A percentile compares a stretch with the other conserved stretches of the same genome.
Evolutionary conservation across 2,113 vertebrate genomes (phyloP).

Genomic region (Labeo catla): DNA sequence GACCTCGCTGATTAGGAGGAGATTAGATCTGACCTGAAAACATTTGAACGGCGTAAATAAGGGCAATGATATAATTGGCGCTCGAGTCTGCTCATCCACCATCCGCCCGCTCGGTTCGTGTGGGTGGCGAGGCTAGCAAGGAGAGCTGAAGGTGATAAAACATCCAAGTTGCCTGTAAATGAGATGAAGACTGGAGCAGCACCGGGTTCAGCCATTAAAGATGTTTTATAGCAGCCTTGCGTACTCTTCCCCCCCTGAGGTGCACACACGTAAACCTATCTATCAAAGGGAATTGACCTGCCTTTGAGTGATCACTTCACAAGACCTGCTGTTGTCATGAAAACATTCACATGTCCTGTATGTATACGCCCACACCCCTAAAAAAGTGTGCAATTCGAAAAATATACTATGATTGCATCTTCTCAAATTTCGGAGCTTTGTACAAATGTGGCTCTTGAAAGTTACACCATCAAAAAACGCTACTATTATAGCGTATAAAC

Average conservation of each 20-base stretch:
- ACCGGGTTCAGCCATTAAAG: constrained; percentile 56
- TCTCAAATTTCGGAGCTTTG: background rate
- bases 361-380: background rate
- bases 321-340: constrained; percentile 39
- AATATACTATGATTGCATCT: background rate
- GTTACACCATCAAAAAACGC: background rate
- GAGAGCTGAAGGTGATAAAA: constrained; percentile 62
- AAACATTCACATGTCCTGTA: constrained; percentile 37
- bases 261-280: constrained; percentile 55
- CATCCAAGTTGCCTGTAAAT: constrained; percentile 58
- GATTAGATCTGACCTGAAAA: constrained; percentile 63
- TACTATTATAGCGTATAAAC: background rate
- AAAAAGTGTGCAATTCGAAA: background rate
- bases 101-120: constrained; percentile 36
- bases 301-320: constrained; percentile 52
- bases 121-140: constrained; percentile 55
- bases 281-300: constrained; percentile 58
- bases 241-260: constrained; percentile 34
- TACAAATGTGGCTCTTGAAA: background rate
- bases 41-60: constrained; percentile 61
- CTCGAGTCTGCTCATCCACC: constrained; percentile 34
- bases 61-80: constrained; percentile 59
- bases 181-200: constrained; percentile 59
- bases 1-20: constrained; percentile 61
- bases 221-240: constrained; percentile 55